phyloP scores from a whole-genome alignment of 2,888 invertebrate species.

The Platynereis dumerilii region DNA sequence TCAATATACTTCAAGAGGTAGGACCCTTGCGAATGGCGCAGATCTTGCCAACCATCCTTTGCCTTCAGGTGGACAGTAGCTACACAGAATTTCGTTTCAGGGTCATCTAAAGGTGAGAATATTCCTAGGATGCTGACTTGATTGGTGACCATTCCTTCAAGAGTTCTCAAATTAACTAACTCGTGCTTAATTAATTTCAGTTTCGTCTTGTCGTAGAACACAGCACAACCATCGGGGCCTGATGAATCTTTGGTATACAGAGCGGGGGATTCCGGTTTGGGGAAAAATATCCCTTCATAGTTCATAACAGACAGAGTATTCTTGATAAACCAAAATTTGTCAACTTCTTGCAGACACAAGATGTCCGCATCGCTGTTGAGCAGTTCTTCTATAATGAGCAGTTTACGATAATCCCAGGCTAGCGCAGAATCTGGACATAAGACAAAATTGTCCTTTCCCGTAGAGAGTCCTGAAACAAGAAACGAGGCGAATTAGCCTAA shows the following conservation, averaged over 20 bases:
- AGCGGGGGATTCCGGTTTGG: conserved; percentile 81
- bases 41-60: conserved; percentile 67
- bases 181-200: conserved; percentile 67
- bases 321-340: conserved; percentile 73
- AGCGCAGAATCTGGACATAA: conserved; percentile 75
- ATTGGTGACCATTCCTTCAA: conserved; percentile 40
- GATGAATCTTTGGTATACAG: conserved; percentile 75
- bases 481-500: no score
- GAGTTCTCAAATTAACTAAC: conserved; percentile 40
- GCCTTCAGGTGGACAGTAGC: conserved; percentile 80
- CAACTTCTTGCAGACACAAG: conserved; percentile 79
- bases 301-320: conserved; percentile 18
- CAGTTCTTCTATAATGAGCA: conserved; percentile 76
- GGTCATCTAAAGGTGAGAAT: conserved; percentile 62
- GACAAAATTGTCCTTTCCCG: conserved; percentile 76
- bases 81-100: conserved; percentile 69
- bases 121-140: conserved; percentile 70
- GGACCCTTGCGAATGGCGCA: conserved; percentile 48
- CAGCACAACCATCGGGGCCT: conserved; percentile 81
- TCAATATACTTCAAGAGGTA: conserved; percentile 43
- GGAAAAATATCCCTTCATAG: conserved; percentile 71
- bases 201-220: conserved; percentile 73
- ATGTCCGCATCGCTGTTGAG: conserved; percentile 74
- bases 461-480: conserved; percentile 72
- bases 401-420: conserved; percentile 73